Base-by-base conservation (phyloP, 2,888 invertebrate genomes). In the Bellardia pandia region DNA sequence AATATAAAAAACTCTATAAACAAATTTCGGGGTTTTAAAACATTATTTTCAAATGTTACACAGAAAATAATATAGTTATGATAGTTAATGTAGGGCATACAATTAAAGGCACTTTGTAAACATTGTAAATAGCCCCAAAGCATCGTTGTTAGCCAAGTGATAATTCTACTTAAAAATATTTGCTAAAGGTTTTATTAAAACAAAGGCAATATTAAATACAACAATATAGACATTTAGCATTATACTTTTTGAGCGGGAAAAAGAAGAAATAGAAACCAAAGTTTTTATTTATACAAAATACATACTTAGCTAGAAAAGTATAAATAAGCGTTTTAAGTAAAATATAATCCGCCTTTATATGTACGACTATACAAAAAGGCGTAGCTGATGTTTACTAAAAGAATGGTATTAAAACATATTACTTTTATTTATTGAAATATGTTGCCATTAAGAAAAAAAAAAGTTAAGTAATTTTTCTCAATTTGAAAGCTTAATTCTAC, bases 151-250 rank as follows among this genome's bases (percentile, higher is more conserved):
- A 37, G 62, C 37, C n/a, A 23, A 69, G 23, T 69, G 23, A 23
- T 51, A 60, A 60, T 71, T 51, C 3, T 45, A 45, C 45, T 69
- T 58, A 48, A 58, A 58, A 78, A 40, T 33, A 69, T 37, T 68
- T 58, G 9, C 16, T 33, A 68, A 58, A 37, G 42, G 23, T 77
- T 69, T 69, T 69, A 30, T n/a, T 4, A 13, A 68, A 77, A 56
- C 11, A 48, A 66, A 66, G 37, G 13, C 30, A 45, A 45, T n/a
- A n/a, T n/a, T 13, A 76, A 48, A 33, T 45, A 60, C 11, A 64
- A 77, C 30, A 30, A 37, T 37, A 37, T 30, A 23, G 13, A 40
- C 5, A 62, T 62, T 62, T n/a, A n/a, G 37, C 37, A 37, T 62
- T 37, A 14, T 7, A 37, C 37, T 37, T 37, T 62, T 58, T 33